Base-by-base conservation (phyloP, 2,888 invertebrate species). In the Drosophila multiciliata region DNA sequence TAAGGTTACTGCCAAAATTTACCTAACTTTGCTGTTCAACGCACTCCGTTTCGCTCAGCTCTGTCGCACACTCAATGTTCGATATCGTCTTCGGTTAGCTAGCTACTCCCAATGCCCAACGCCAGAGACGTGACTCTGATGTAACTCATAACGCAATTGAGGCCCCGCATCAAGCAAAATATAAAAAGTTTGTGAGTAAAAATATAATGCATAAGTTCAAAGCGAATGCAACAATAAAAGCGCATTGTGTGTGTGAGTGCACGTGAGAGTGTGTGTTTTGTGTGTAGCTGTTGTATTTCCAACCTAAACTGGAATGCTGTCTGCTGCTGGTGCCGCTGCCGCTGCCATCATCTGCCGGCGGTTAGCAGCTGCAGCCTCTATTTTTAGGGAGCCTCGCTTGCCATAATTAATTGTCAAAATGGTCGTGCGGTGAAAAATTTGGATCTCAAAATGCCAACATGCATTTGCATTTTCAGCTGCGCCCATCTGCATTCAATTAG, bases 291-390 rank as follows among this genome's bases (percentile, higher is more conserved):
- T 50, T 65, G 29, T 64, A 67, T 50, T 53, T 73, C 55, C 49
- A 81, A 73, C 82, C 67, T 58, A 82, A 82, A 68, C 82, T 87
- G 82, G 76, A 85, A 73, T 50, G 73, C 61, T 57, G 69, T 63
- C 61, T 64, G 23, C 8, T n/a, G n/a, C n/a, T n/a, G n/a, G n/a
- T 3, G 23, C 3, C 45, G 45, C 15, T 45, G 58, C 48, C 45
- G 45, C 23, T 45, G 58, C 48, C 58, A 63, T 67, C 75, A 70
- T 72, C 70, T 74, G 73, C 70, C 60, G 59, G 15, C 29, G n/a
- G 61, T 15, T 32, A 42, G 20, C 84, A 80, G 82, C 87, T 82
- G 82, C 69, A 61, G 67, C 15, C 67, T 68, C 80, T 81, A 89
- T 84, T 84, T 84, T 73, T 84, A 87, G 83, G 60, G 29, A 53